phyloP scores from a whole-genome alignment of 1,140 invertebrate species.

The Nephila pilipes region DNA sequence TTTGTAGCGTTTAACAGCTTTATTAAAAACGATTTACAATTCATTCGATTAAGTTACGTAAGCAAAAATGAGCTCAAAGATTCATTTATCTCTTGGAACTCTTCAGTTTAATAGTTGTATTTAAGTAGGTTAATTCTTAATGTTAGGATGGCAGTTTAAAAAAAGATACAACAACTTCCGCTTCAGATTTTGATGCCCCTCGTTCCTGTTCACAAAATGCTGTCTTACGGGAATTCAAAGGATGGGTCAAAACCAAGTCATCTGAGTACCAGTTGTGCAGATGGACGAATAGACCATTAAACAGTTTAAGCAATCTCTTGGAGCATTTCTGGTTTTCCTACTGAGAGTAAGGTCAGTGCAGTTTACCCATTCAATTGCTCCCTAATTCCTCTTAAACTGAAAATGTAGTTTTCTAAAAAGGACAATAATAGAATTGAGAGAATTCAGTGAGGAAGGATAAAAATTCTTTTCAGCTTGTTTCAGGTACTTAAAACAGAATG shows the following conservation, averaged over 20 bases:
- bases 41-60: too few relatives aligned
- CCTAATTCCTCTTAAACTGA: not conserved
- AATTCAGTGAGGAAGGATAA: not conserved
- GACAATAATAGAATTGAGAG: not conserved
- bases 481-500: not conserved
- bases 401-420: not conserved
- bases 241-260: slow-evolving; percentile 44
- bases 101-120: not conserved
- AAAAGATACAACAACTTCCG: not conserved
- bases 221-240: slow-evolving; percentile 25
- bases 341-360: slow-evolving; percentile 24
- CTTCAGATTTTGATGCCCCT: not conserved
- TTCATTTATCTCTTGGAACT: not conserved
- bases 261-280: not conserved
- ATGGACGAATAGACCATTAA: slow-evolving; percentile 11
- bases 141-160: not conserved
- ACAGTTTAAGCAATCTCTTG: slow-evolving; percentile 11
- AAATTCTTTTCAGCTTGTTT: not conserved
- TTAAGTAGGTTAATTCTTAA: not conserved
- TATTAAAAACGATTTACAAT: too few relatives aligned
- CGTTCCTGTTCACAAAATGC: not conserved
- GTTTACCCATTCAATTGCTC: not conserved
- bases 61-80: too few relatives aligned
- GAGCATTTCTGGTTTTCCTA: slow-evolving; percentile 48
- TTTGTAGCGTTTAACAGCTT: too few relatives aligned